Percentiles rank a stretch among this genome's conserved stretches.
Conservation (phyloP, 64 coral and sea anemone genomes). For the Dendrophyllia cribrosa region DNA sequence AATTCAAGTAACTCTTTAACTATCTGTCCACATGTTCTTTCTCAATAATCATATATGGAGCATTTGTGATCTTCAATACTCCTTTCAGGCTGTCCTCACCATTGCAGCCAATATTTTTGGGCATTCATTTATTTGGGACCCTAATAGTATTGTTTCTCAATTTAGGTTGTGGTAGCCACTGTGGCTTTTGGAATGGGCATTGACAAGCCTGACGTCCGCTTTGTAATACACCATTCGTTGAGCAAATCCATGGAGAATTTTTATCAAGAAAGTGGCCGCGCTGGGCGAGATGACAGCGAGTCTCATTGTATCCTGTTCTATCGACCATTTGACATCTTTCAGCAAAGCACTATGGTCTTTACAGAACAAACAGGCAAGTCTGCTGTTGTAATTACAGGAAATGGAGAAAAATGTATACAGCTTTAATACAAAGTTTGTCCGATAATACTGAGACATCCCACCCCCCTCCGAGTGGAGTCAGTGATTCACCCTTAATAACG, state of each 20-base stretch:
- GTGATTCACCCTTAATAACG: no score
- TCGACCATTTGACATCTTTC: constrained; percentile 83
- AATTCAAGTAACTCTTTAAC: constrained; percentile 64
- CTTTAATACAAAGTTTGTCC: no score
- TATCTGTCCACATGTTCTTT: no score
- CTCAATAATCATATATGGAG: no score
- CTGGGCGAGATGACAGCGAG: constrained; percentile 75
- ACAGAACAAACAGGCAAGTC: constrained; percentile 84
- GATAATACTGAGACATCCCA: no score
- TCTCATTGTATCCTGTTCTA: constrained; percentile 91
- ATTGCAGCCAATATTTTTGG: neutral
- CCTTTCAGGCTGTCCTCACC: no score
- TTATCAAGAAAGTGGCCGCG: constrained; percentile 95
- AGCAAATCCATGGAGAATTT: constrained; percentile 99
- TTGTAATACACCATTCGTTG: constrained; percentile 93
- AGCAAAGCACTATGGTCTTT: constrained; percentile 94
- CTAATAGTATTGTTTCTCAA: neutral
- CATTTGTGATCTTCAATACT: no score
- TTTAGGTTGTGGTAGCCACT: constrained; percentile 91
- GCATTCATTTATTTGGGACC: neutral
- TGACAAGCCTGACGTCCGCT: constrained; percentile 93
- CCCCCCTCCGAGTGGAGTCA: no score
- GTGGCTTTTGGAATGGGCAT: constrained; percentile 99
- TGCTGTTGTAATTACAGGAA: neutral
- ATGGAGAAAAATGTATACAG: no score